Evolutionary conservation across 2,797 vertebrate genomes (phyloP).

Genomic region (Hoplostethus mediterraneus): DNA sequence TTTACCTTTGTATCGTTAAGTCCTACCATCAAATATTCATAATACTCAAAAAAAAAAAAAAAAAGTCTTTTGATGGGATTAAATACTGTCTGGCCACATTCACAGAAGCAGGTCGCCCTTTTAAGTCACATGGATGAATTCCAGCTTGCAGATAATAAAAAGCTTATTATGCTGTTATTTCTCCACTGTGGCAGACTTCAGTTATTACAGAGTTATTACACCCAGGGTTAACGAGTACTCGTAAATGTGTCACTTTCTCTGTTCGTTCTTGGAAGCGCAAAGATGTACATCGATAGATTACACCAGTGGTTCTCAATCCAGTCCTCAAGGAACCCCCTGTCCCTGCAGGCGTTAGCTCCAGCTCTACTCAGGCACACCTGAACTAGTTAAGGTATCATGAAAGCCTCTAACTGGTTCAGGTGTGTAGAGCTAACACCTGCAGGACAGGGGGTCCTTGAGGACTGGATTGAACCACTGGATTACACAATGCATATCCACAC

Average conservation of each 20-base stretch:
- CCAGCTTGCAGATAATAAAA: conserved; percentile 5
- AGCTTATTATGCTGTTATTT: conserved; percentile 12
- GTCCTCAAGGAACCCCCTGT: too few relatives aligned
- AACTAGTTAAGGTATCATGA: too few relatives aligned
- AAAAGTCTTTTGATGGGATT: background rate
- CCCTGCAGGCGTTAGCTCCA: too few relatives aligned
- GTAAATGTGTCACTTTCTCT: background rate
- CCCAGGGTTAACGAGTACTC: background rate
- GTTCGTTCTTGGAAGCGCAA: background rate
- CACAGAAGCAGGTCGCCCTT: background rate
- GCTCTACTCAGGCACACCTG: too few relatives aligned
- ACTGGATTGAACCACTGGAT: too few relatives aligned
- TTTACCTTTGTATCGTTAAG: background rate
- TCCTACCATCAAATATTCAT: background rate
- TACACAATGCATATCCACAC: background rate
- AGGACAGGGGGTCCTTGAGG: too few relatives aligned
- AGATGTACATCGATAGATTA: background rate
- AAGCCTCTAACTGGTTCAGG: too few relatives aligned
- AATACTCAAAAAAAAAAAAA: background rate
- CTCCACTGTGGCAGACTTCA: background rate
- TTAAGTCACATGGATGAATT: conserved; percentile 3
- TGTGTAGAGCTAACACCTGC: too few relatives aligned
- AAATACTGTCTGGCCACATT: conserved; percentile 21
- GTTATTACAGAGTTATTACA: background rate
- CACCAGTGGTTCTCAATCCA: too few relatives aligned